Evolutionary conservation across 2,888 invertebrate species (phyloP), one percentile per base, ranked within the genome.

Genomic region (Ectropis crepuscularia): DNA sequence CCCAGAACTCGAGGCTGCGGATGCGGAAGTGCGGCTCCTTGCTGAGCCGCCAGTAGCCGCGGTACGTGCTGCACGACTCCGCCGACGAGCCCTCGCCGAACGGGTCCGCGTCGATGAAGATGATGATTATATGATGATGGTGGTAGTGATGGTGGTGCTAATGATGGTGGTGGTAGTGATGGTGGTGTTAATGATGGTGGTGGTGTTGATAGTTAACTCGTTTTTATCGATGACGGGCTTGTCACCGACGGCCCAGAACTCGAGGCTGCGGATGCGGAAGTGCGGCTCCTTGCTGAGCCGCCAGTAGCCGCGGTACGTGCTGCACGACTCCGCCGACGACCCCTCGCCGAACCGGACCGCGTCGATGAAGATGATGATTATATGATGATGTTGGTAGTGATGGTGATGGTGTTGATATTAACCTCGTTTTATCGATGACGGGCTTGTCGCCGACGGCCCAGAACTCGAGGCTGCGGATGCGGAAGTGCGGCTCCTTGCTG

Each of bases 191-290:
- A 4, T 28, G 16, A 4, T 28, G 16, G 16, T 28, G 16, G 16
- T 28, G n/a, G n/a, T n/a, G n/a, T n/a, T 8, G 16, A 10, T 41
- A 42, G n/a, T n/a, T 42, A 6, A 93, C 93, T 75, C 89, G 48
- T 94, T 95, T 76, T 94, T 94, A 0, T 93, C 90, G 0, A 93
- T 86, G 5, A 93, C 91, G 0, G 97, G 97, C 65, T 96, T 95
- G 43, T 96, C 95, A 0, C 98, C 98, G 0, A 98, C 95, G 5
- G 96, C 97, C 98, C 98, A 99, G 1, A 98, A 96, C 85, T 99
- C 98, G 53, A 97, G 88, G 69, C 87, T 88, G 10, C 87, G 79
- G 65, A 93, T 86, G 54, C 75, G 80, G 87, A 98, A 98, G 65
- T 95, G 92, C 74, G 96, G 95, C 54, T 95, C 95, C 75, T 95